phyloP scores from a whole-genome alignment of 2,113 vertebrate genomes.

The Isurus oxyrinchus region DNA sequence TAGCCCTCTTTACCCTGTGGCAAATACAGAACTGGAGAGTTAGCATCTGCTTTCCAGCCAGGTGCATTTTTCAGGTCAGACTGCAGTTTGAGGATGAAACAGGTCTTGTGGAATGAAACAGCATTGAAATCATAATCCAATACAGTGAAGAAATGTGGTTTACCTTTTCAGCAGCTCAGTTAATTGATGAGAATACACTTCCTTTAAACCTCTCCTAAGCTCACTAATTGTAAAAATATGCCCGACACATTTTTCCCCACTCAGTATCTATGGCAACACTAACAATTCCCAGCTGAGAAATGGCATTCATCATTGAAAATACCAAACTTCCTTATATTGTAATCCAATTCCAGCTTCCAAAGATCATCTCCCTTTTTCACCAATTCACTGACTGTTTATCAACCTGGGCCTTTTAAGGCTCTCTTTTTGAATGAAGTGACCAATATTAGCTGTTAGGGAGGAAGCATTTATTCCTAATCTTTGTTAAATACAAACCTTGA shows the following conservation, averaged over 20 bases:
- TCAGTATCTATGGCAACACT: background rate
- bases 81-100: background rate
- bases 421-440: background rate
- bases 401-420: background rate
- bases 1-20: conserved; percentile 85
- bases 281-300: background rate
- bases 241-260: background rate
- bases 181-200: background rate
- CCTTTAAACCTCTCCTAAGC: background rate
- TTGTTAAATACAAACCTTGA: background rate
- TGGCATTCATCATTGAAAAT: background rate
- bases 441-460: background rate
- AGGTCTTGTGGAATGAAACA: background rate
- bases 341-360: background rate
- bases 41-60: background rate
- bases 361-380: background rate
- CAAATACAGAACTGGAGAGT: conserved; percentile 26
- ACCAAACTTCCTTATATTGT: background rate
- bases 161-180: background rate
- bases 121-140: background rate
- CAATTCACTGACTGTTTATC: background rate
- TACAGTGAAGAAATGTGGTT: background rate
- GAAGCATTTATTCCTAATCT: background rate
- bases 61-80: background rate
- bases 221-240: background rate